phyloP scores from a whole-genome alignment of 2,888 invertebrate species.

The Pilophorus perplexus region DNA sequence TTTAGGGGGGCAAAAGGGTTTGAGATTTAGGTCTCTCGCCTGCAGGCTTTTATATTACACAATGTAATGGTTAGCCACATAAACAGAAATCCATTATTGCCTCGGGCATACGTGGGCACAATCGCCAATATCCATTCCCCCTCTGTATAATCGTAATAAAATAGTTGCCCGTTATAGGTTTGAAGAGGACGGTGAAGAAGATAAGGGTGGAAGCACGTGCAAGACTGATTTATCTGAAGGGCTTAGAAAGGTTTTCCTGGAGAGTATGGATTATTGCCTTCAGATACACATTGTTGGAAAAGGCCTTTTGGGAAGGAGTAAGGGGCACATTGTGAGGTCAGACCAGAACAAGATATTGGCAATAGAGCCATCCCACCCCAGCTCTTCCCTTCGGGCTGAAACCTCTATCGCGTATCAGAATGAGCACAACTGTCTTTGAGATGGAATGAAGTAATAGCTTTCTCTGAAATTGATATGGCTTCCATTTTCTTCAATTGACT shows the following conservation, averaged over 20 bases:
- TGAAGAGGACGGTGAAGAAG: constrained; percentile 11
- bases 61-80: constrained; percentile 33
- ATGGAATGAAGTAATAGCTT: too few relatives aligned
- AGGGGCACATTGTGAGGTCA: too few relatives aligned
- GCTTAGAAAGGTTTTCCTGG: constrained; percentile 3
- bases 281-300: constrained; percentile 34
- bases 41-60: constrained; percentile 11
- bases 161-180: constrained; percentile 18
- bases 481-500: too few relatives aligned
- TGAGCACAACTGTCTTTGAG: too few relatives aligned
- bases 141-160: constrained; percentile 24
- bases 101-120: constrained; percentile 24
- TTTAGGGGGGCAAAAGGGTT: too few relatives aligned
- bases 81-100: constrained; percentile 34
- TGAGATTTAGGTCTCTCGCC: too few relatives aligned
- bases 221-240: constrained; percentile 18
- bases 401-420: too few relatives aligned
- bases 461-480: too few relatives aligned
- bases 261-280: constrained; percentile 23
- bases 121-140: constrained; percentile 22
- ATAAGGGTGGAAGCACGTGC: constrained; percentile 28
- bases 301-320: too few relatives aligned
- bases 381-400: too few relatives aligned
- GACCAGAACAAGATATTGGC: too few relatives aligned
- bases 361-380: too few relatives aligned